A percentile compares a stretch with the other conserved stretches of the same genome.
These are phyloP conservation scores for Diuraphis noxia DNA, from an alignment of 1,140 invertebrate species.

Conservation along the genomic window DNA sequence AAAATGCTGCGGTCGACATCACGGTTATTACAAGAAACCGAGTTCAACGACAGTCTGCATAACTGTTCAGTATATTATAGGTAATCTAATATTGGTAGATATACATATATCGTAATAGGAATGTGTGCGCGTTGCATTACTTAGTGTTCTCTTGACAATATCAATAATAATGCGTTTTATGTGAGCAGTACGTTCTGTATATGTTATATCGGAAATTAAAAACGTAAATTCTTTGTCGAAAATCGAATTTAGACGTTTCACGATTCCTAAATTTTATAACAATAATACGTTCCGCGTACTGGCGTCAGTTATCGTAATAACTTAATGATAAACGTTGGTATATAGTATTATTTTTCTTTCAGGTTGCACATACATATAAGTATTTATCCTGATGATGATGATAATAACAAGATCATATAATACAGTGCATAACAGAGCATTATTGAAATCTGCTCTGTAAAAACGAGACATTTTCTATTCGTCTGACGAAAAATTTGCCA, in stretches of 20 bases:
- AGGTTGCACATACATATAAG: not conserved
- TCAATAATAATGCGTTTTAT: not conserved
- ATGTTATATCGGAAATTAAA: not conserved
- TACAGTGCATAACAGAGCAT: not conserved
- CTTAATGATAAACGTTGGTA: not conserved
- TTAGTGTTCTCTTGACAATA: not conserved
- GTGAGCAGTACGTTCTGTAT: not conserved
- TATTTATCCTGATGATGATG: too few species aligned
- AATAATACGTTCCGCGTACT: not conserved
- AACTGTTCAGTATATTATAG: not conserved
- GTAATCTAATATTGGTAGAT: not conserved
- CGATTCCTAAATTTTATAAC: too few species aligned
- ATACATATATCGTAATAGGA: too few species aligned
- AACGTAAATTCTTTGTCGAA: not conserved
- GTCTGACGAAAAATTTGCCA: not conserved
- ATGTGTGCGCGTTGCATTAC: not conserved
- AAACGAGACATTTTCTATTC: not conserved
- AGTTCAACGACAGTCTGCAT: constrained; percentile 19
- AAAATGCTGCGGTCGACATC: not conserved
- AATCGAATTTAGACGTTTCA: not conserved
- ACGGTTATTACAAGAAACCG: not conserved
- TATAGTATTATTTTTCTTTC: not conserved
- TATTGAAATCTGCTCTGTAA: not conserved
- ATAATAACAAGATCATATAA: not conserved
- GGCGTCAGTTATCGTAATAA: not conserved